These are phyloP conservation scores for Mesoclemmys tuberculata DNA, from an alignment of 2,113 vertebrate species.

Conservation along the genomic window DNA sequence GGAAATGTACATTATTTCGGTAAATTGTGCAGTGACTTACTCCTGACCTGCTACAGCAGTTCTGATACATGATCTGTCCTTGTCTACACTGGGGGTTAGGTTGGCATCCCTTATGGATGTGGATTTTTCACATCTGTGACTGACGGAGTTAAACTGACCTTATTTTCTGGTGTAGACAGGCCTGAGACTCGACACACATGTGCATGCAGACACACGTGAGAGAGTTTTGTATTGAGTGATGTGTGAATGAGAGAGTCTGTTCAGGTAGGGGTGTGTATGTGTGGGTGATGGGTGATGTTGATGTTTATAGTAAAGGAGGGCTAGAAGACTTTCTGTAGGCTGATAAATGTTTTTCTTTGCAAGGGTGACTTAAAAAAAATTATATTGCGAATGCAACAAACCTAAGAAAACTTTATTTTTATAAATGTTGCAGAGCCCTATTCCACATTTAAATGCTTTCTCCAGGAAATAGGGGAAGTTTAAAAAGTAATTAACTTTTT, in stretches of 20 bases:
- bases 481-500: neutral
- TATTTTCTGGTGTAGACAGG: neutral
- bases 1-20: neutral
- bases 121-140: neutral
- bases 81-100: neutral
- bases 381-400: neutral
- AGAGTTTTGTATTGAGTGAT: neutral
- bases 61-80: neutral
- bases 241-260: neutral
- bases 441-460: conserved; percentile 29
- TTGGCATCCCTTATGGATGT: neutral
- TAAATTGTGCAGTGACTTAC: rapidly evolving
- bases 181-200: neutral
- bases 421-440: neutral
- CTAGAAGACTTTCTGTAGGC: conserved; percentile 16
- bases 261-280: rapidly evolving
- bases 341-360: conserved; percentile 2
- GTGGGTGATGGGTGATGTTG: neutral
- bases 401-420: neutral
- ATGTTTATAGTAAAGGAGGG: neutral
- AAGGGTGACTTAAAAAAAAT: neutral
- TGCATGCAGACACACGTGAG: neutral
- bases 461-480: neutral
- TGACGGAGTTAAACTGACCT: neutral
- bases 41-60: neutral